phyloP scores from a whole-genome alignment of 2,888 invertebrate species.

The Scrobipalpa atriplicella region DNA sequence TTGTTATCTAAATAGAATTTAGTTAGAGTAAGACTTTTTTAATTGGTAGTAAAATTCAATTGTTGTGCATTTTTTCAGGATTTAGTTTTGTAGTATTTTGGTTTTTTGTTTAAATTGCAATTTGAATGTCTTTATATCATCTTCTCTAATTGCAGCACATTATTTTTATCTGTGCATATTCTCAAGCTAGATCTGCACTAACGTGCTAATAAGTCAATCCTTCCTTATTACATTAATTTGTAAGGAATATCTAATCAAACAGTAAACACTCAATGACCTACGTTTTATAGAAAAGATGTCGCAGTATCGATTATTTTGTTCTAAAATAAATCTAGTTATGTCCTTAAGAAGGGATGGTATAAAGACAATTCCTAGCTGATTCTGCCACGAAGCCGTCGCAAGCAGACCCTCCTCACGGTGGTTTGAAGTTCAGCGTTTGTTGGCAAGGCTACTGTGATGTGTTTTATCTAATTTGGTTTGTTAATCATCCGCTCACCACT shows the following conservation, averaged over 20 bases:
- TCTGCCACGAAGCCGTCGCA: slow-evolving; percentile 43
- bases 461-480: slow-evolving; percentile 35
- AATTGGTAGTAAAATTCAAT: neutral
- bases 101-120: neutral
- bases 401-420: slow-evolving; percentile 72
- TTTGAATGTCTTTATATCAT: slow-evolving; percentile 1
- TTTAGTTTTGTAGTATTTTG: neutral
- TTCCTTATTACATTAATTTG: neutral
- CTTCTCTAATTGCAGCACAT: neutral
- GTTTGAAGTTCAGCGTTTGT: slow-evolving; percentile 68
- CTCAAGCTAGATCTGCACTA: too few relatives aligned
- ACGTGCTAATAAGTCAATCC: too few relatives aligned
- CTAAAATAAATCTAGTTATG: neutral
- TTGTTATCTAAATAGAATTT: too few relatives aligned
- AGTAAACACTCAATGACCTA: neutral
- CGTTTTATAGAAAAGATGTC: neutral
- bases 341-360: neutral
- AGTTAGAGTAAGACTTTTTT: too few relatives aligned
- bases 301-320: neutral
- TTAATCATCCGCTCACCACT: slow-evolving; percentile 37
- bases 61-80: neutral
- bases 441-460: slow-evolving; percentile 64
- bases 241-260: neutral
- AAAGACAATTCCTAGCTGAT: slow-evolving; percentile 25
- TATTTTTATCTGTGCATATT: too few relatives aligned